Percentiles rank a stretch among this genome's conserved stretches.
These are phyloP conservation scores for Troides helena DNA, from an alignment of 2,888 invertebrate genomes.

Conservation along the genomic window DNA sequence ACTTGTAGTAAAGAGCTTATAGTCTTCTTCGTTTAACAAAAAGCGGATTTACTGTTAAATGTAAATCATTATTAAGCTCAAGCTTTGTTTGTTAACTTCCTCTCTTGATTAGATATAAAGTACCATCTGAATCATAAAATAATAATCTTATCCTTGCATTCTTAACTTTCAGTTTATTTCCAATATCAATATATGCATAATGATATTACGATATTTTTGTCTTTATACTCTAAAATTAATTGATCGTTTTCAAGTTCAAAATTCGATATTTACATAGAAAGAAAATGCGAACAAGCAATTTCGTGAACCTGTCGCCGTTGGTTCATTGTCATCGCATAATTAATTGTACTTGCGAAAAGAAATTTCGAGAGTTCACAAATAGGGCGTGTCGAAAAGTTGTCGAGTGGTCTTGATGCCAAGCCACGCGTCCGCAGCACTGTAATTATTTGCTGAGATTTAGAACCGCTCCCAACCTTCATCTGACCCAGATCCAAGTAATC, in stretches of 20 bases:
- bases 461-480: constrained; percentile 46
- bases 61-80: constrained; percentile 5
- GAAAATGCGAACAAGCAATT: constrained; percentile 6
- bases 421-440: constrained; percentile 46
- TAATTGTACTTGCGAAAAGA: constrained; percentile 18
- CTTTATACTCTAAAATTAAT: neutral
- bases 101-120: too few relatives aligned
- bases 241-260: neutral
- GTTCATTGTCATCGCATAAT: constrained; percentile 19
- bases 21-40: constrained; percentile 16
- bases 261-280: neutral
- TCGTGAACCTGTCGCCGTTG: constrained; percentile 5
- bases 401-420: constrained; percentile 48
- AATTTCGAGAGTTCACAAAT: constrained; percentile 32
- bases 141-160: too few relatives aligned
- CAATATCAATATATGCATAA: too few relatives aligned
- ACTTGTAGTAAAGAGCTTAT: constrained; percentile 1
- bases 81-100: neutral
- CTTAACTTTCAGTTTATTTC: too few relatives aligned
- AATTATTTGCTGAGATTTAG: constrained; percentile 65
- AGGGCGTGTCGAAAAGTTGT: constrained; percentile 55
- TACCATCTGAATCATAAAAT: too few relatives aligned
- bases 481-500: constrained; percentile 62
- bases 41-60: constrained; percentile 10
- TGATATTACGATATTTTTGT: neutral